Evolutionary conservation across 1,140 invertebrate genomes (phyloP), one percentile per base, ranked within the genome.

Genomic region (Periplaneta americana): DNA sequence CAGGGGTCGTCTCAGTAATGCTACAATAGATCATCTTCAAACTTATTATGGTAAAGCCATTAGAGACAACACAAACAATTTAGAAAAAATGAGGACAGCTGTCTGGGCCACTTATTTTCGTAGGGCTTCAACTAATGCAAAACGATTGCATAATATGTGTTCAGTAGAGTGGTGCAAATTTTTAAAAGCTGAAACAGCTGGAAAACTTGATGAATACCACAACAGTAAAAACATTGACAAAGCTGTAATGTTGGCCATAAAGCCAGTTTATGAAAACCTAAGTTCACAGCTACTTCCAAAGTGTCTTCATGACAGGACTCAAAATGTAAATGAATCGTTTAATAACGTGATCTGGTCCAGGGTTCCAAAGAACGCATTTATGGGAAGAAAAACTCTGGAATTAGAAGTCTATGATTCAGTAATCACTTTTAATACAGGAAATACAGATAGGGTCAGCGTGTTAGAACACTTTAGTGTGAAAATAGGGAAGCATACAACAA

Each of bases 281-380:
- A n/a, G 1, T 57, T n/a, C 48, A 18, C n/a, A 1, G n/a, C 1
- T 57, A 57, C 35, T 48, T 31, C 22, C 17, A 66, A 80, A 74
- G 28, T 66, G 57, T 74, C 13, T 35, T 0, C 57, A 80, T 34
- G 66, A 34, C 1, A 80, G 28, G 10, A 80, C 13, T 17, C 80
- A 74, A 80, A 80, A 74, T 57, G 11, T 11, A 22, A 80, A 80
- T 66, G 80, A 80, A 74, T 57, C 57, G n/a, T 80, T 80, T 66
- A 80, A 80, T 66, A 80, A 80, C 10, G 80, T 74, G 39, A 34
- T 80, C 22, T 34, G 57, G 4, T 74, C 57, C 8, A 28, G n/a
- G 22, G 74, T 80, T 74, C 15, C 80, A 22, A 22, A 80, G 34
- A 74, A 4, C 22, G 34, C n/a, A 48, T 80, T 74, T 80, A 48